Percentiles rank a stretch among this genome's conserved stretches.
These are phyloP conservation scores for Asobara japonica DNA, from an alignment of 1,140 invertebrate species.

Conservation along the genomic window DNA sequence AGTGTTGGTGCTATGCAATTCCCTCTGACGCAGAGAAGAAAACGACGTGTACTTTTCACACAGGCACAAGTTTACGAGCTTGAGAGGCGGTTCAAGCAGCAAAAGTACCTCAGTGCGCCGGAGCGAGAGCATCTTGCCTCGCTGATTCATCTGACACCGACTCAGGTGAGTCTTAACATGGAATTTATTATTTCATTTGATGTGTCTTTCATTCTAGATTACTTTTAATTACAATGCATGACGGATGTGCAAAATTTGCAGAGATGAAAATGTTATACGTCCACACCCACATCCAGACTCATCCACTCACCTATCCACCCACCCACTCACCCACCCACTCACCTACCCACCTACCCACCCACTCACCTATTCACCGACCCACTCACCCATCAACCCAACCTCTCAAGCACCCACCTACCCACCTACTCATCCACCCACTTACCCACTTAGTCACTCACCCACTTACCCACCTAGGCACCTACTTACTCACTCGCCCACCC, in stretches of 20 bases:
- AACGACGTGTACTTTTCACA: slow-evolving; percentile 96
- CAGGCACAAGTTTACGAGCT: slow-evolving; percentile 98
- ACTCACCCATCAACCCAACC: no score
- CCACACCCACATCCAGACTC: no score
- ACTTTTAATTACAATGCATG: background rate
- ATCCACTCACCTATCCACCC: no score
- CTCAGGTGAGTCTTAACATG: slow-evolving; percentile 79
- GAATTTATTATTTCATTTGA: slow-evolving; percentile 16
- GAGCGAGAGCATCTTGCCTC: slow-evolving; percentile 96
- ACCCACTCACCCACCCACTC: no score
- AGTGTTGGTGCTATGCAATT: slow-evolving; percentile 92
- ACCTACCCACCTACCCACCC: no score
- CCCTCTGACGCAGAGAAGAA: slow-evolving; percentile 88
- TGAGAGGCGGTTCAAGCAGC: slow-evolving; percentile 95
- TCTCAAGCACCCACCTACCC: no score
- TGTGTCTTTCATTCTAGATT: background rate
- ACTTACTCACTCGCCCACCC: no score
- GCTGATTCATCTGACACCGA: slow-evolving; percentile 92
- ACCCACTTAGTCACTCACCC: no score
- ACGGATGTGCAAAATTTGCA: background rate
- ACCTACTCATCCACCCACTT: no score
- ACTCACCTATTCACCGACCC: no score
- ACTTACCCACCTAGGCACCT: no score
- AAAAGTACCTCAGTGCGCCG: slow-evolving; percentile 95
- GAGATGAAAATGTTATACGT: slow-evolving; percentile 3